Evolutionary conservation across 2,113 vertebrate species (phyloP).

Genomic region (Crotophaga sulcirostris): DNA sequence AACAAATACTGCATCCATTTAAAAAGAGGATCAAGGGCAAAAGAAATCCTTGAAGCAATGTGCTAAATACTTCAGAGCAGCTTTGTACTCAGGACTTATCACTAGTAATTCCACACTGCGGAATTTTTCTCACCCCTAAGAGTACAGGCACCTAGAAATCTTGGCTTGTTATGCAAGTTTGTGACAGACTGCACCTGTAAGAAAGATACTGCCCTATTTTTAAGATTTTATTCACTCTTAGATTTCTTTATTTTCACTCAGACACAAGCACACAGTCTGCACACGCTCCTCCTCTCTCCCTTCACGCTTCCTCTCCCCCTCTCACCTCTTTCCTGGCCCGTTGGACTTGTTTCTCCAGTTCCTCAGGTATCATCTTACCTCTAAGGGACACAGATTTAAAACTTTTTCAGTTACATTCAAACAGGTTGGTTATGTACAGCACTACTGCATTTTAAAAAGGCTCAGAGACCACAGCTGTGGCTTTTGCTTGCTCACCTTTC

Average conservation of each 20-base stretch:
- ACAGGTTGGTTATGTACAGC: constrained; percentile 1
- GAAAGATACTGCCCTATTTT: not conserved
- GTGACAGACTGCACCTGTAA: not conserved
- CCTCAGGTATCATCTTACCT: constrained; percentile 86
- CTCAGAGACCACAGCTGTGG: not conserved
- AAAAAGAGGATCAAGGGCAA: not conserved
- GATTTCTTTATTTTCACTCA: not conserved
- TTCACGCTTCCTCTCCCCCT: not conserved
- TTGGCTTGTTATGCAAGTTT: not conserved
- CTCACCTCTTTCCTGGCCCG: constrained; percentile 81
- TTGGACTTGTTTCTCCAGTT: constrained; percentile 82
- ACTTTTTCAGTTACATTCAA: constrained; percentile 68
- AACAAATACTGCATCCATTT: not conserved
- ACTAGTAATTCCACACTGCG: not conserved
- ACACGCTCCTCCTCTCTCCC: not conserved
- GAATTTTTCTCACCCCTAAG: not conserved
- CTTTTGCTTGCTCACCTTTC: constrained; percentile 74
- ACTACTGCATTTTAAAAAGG: constrained; percentile 36
- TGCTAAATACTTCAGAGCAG: not conserved
- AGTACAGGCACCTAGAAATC: not conserved
- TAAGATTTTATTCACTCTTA: not conserved
- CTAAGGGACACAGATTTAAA: constrained; percentile 78
- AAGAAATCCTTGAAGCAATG: not conserved
- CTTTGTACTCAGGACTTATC: not conserved
- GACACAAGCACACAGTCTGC: not conserved